Evolutionary conservation across 2,797 vertebrate species (phyloP).

Genomic region (Chelonia mydas): DNA sequence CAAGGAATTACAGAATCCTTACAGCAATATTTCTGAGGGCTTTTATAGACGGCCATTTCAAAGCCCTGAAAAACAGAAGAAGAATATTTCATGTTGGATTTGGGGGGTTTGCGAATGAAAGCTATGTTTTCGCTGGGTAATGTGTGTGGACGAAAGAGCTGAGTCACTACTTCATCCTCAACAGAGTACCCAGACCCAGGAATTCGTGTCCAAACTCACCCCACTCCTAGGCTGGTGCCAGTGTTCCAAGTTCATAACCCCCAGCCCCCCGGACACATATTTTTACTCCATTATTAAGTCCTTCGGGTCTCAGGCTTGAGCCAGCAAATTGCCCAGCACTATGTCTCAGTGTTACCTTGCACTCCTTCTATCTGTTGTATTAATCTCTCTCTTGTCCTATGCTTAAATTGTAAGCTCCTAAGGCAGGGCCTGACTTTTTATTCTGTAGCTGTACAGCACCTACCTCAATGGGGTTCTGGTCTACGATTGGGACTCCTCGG

Average conservation of each 20-base stretch:
- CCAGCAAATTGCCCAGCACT: background rate
- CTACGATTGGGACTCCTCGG: background rate
- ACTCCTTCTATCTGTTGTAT: background rate
- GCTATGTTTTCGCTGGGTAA: constrained; percentile 59
- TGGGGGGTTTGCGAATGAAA: constrained; percentile 67
- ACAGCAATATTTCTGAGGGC: constrained; percentile 61
- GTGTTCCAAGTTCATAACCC: background rate
- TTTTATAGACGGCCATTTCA: constrained; percentile 60
- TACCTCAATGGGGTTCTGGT: background rate
- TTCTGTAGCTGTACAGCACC: background rate
- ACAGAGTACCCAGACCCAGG: constrained; percentile 8
- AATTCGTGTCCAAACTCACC: constrained; percentile 19
- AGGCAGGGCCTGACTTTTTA: background rate
- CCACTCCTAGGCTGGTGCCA: background rate
- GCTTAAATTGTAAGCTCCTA: background rate
- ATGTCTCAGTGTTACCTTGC: background rate
- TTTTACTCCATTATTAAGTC: background rate
- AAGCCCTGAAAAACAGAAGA: constrained; percentile 57
- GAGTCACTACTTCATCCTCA: constrained; percentile 22
- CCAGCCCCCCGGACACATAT: background rate
- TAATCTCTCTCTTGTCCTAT: background rate
- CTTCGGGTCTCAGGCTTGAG: background rate
- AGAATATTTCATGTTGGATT: constrained; percentile 60
- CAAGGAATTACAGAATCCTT: constrained; percentile 51
- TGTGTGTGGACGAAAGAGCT: background rate